A percentile compares a stretch with the other conserved stretches of the same genome.
Evolutionary conservation across 2,797 vertebrate species (phyloP).

Genomic region (Pipistrellus pipistrellus): DNA sequence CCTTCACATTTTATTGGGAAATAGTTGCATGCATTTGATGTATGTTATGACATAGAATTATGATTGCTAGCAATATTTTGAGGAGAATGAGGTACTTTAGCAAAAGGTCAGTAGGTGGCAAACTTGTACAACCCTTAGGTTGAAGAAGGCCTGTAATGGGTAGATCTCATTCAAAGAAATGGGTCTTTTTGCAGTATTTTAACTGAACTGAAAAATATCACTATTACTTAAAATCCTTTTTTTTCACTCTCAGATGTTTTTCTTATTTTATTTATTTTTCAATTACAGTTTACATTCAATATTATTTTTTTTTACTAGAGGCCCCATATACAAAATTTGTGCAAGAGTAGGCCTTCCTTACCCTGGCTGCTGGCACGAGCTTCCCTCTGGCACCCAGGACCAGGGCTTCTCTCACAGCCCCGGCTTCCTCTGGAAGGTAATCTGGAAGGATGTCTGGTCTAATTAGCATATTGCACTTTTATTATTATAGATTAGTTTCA

Average conservation of each 20-base stretch:
- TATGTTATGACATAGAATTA: neutral
- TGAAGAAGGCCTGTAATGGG: neutral
- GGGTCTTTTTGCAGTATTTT: neutral
- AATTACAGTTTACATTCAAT: neutral
- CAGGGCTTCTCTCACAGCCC: too few relatives aligned
- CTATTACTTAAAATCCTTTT: slow-evolving; percentile 41
- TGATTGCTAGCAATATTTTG: neutral
- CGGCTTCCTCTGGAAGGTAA: too few relatives aligned
- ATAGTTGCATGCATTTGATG: neutral
- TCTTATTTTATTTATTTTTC: neutral
- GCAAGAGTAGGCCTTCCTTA: too few relatives aligned
- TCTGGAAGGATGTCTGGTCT: too few relatives aligned
- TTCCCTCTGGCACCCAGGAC: too few relatives aligned
- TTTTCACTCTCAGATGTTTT: slow-evolving; percentile 28
- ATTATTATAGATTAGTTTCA: neutral
- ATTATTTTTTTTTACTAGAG: neutral
- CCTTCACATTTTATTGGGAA: neutral
- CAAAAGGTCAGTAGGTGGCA: slow-evolving; percentile 62
- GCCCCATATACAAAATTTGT: too few relatives aligned
- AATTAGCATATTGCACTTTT: too few relatives aligned
- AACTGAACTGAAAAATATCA: neutral
- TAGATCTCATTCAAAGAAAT: neutral
- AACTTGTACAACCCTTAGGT: neutral
- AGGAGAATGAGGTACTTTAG: slow-evolving; percentile 22
- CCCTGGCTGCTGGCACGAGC: too few relatives aligned